These are phyloP conservation scores for Typhlichthys subterraneus DNA, from an alignment of 2,797 vertebrate genomes.

Conservation along the genomic window DNA sequence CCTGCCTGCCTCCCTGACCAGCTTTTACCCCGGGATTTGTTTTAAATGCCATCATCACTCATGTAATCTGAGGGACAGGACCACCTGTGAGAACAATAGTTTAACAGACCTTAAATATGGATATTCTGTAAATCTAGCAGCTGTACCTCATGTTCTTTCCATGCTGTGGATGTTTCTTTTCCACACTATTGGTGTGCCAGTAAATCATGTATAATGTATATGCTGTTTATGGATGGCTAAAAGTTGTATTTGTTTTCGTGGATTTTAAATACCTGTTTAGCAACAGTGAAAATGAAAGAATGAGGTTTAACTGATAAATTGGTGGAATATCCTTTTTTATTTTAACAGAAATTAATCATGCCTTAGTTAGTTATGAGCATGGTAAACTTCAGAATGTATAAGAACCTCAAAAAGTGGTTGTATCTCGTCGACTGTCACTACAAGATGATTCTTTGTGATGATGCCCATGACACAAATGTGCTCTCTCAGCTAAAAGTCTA, in stretches of 20 bases:
- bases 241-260: conserved; percentile 29
- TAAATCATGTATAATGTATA: conserved; percentile 57
- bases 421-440: conserved; percentile 44
- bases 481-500: conserved; percentile 60
- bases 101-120: conserved; percentile 54
- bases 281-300: conserved; percentile 18
- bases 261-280: conserved; percentile 27
- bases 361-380: conserved; percentile 40
- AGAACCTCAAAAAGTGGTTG: conserved; percentile 40
- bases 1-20: conserved; percentile 45
- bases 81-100: conserved; percentile 42
- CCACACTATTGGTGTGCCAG: conserved; percentile 29
- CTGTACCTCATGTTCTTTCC: conserved; percentile 26
- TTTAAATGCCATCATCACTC: conserved; percentile 46
- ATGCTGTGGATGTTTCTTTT: conserved; percentile 40
- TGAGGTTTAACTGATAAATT: conserved; percentile 27
- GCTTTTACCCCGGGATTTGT: conserved; percentile 61
- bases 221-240: conserved; percentile 46
- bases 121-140: conserved; percentile 45
- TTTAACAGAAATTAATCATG: conserved; percentile 36
- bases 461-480: conserved; percentile 59
- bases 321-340: conserved; percentile 42
- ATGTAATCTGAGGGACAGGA: conserved; percentile 33
- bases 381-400: conserved; percentile 43
- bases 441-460: conserved; percentile 47